A percentile compares a stretch with the other conserved stretches of the same genome.
Conservation (phyloP, 2,888 invertebrate genomes). For the Hipparchia semele region DNA sequence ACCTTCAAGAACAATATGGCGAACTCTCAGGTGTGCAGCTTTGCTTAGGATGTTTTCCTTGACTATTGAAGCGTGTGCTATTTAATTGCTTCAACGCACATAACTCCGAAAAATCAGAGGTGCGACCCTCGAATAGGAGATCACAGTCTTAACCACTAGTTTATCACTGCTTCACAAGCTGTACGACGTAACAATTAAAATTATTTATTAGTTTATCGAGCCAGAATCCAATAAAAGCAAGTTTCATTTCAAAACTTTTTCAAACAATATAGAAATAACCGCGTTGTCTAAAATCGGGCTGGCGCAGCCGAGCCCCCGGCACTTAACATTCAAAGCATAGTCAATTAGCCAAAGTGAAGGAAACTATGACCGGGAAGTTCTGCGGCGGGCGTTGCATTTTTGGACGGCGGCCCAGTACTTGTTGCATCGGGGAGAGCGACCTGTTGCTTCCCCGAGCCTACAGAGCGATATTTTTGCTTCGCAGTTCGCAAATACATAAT, state of each 20-base stretch:
- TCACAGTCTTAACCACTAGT: too few species aligned
- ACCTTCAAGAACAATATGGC: too few species aligned
- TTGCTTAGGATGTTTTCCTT: too few species aligned
- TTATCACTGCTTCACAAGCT: background rate
- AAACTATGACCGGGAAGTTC: slow-evolving; percentile 54
- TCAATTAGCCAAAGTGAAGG: slow-evolving; percentile 42
- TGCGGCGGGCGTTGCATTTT: slow-evolving; percentile 77
- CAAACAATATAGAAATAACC: background rate
- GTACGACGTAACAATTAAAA: background rate
- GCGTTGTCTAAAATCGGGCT: slow-evolving; percentile 27
- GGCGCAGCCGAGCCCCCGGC: slow-evolving; percentile 41
- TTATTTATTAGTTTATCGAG: background rate
- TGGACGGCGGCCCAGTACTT: slow-evolving; percentile 81
- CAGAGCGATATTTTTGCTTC: slow-evolving; percentile 71
- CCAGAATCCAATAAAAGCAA: background rate
- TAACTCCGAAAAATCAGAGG: too few species aligned
- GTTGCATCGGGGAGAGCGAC: slow-evolving; percentile 73
- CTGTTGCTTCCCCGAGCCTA: slow-evolving; percentile 70
- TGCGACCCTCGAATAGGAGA: too few species aligned
- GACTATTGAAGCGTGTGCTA: too few species aligned
- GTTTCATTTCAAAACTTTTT: background rate
- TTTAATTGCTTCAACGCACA: too few species aligned
- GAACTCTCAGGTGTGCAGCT: too few species aligned
- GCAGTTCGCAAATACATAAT: slow-evolving; percentile 72
- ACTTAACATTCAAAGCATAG: slow-evolving; percentile 53